Evolutionary conservation across 1,140 invertebrate genomes (phyloP).

Genomic region (Bombus breviceps): DNA sequence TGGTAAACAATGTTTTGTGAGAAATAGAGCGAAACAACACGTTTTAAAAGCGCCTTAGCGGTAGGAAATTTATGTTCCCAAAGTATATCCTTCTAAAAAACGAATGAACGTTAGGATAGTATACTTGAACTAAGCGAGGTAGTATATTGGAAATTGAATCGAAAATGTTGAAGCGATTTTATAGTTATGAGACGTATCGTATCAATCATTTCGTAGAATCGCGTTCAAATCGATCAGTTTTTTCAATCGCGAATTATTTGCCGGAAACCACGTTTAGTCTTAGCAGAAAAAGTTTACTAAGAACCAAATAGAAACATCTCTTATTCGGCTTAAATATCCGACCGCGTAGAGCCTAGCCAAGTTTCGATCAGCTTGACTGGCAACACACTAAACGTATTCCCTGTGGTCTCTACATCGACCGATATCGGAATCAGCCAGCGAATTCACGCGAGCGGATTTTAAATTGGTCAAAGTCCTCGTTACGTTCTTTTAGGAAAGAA

Average conservation of each 20-base stretch:
- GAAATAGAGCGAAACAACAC: no score
- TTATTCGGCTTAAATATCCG: constrained; percentile 16
- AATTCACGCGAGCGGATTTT: not conserved
- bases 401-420: constrained; percentile 22
- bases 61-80: no score
- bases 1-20: no score
- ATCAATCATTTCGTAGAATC: no score
- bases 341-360: constrained; percentile 15
- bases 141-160: no score
- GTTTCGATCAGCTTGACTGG: constrained; percentile 14
- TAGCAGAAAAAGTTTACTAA: not conserved
- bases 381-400: constrained; percentile 33
- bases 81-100: no score
- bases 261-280: no score
- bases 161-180: no score
- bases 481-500: not conserved
- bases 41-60: no score
- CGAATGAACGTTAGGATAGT: no score
- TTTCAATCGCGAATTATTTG: not conserved
- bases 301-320: not conserved
- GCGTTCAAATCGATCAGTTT: not conserved
- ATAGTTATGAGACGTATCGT: no score
- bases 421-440: constrained; percentile 8
- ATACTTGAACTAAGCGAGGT: no score
- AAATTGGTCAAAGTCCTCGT: not conserved